These are phyloP conservation scores for Ictalurus furcatus DNA, from an alignment of 2,113 vertebrate genomes.

Conservation along the genomic window DNA sequence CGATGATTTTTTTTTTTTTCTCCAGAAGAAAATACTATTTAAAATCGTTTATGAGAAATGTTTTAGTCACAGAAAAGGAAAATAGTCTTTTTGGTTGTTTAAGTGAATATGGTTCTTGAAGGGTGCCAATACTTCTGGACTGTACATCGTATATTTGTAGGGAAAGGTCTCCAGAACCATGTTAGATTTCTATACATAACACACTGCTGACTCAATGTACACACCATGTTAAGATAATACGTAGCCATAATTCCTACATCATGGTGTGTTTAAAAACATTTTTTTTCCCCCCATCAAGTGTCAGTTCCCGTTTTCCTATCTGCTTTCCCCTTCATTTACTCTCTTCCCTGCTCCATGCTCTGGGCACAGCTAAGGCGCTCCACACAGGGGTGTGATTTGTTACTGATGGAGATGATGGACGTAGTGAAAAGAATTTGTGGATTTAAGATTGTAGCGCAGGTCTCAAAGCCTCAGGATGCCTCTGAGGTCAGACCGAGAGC, in stretches of 20 bases:
- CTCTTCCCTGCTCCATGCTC: constrained; percentile 5
- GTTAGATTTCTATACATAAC: neutral
- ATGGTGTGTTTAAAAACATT: neutral
- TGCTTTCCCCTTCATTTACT: neutral
- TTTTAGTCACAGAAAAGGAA: neutral
- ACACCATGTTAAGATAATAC: no score
- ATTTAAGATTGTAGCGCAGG: neutral
- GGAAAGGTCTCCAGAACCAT: neutral
- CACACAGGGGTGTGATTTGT: neutral
- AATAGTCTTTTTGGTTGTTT: neutral
- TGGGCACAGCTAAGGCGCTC: neutral
- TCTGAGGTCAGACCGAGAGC: neutral
- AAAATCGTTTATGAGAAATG: neutral
- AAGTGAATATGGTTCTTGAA: neutral
- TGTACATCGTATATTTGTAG: neutral
- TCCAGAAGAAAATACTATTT: neutral
- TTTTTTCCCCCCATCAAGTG: no score
- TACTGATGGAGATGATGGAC: constrained; percentile 12
- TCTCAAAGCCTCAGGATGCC: constrained; percentile 3
- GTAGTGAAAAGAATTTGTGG: constrained; percentile 2
- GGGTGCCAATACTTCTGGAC: neutral
- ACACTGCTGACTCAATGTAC: neutral
- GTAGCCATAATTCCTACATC: neutral
- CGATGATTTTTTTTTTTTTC: no score
- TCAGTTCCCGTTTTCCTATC: neutral